phyloP scores from a whole-genome alignment of 2,888 invertebrate species.

The Trachelus stipa region DNA sequence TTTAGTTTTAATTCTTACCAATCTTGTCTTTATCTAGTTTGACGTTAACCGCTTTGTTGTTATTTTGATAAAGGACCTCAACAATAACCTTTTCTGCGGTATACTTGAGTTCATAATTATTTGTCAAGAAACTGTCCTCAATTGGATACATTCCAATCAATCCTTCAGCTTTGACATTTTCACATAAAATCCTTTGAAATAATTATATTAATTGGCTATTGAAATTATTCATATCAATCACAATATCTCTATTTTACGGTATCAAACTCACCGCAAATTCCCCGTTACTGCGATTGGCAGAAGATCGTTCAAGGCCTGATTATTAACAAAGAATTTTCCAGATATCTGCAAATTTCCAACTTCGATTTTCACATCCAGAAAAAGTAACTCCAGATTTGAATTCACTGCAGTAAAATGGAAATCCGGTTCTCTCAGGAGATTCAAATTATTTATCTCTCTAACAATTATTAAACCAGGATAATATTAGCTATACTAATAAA shows the following conservation, averaged over 20 bases:
- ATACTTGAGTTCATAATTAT: conserved; percentile 71
- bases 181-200: conserved; percentile 67
- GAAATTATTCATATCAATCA: background rate
- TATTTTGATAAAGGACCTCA: conserved; percentile 55
- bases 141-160: conserved; percentile 70
- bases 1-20: conserved; percentile 38
- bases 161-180: conserved; percentile 71
- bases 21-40: conserved; percentile 47
- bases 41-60: conserved; percentile 48
- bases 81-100: conserved; percentile 70
- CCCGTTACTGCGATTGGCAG: conserved; percentile 60
- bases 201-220: conserved; percentile 9
- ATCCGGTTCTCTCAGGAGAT: conserved; percentile 17
- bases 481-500: background rate
- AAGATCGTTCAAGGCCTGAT: conserved; percentile 54
- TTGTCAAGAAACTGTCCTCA: conserved; percentile 71
- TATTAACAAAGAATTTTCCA: conserved; percentile 59
- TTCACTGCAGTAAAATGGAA: conserved; percentile 15
- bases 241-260: background rate
- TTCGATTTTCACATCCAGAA: conserved; percentile 14
- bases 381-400: conserved; percentile 14
- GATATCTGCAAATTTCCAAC: conserved; percentile 56
- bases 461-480: background rate
- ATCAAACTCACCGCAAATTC: conserved; percentile 53
- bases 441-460: conserved; percentile 18